phyloP scores from a whole-genome alignment of 2,888 invertebrate genomes.

The Agrotis clavis region DNA sequence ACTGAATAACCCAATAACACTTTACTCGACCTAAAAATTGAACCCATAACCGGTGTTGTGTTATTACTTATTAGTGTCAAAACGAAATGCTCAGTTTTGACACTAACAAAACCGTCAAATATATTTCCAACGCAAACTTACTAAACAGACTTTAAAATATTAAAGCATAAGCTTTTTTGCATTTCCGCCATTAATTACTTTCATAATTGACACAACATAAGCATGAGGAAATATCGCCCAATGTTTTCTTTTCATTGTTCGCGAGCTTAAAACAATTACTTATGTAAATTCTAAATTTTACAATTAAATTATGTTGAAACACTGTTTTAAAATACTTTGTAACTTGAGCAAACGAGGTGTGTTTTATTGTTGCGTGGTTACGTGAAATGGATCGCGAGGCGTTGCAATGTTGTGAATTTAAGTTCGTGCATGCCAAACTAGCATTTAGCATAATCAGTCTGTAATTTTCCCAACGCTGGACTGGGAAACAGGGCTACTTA shows the following conservation, averaged over 20 bases:
- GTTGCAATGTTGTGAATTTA: slow-evolving; percentile 29
- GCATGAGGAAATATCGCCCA: slow-evolving; percentile 6
- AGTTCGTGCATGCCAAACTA: slow-evolving; percentile 16
- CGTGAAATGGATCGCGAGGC: slow-evolving; percentile 28
- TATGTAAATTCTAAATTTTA: slow-evolving; percentile 50
- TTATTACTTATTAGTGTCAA: no score
- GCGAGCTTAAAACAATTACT: slow-evolving; percentile 44
- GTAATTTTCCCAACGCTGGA: neutral
- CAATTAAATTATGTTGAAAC: slow-evolving; percentile 44
- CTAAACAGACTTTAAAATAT: neutral
- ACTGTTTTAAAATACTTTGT: slow-evolving; percentile 43
- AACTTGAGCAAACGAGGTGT: slow-evolving; percentile 29
- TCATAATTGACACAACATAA: slow-evolving; percentile 33
- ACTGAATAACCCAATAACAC: neutral
- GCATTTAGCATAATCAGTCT: neutral
- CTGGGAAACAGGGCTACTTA: no score
- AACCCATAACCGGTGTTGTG: neutral
- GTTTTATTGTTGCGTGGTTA: slow-evolving; percentile 28
- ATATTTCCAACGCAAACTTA: neutral
- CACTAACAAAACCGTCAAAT: neutral
- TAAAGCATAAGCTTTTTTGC: neutral
- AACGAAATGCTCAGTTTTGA: neutral
- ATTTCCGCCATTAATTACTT: slow-evolving; percentile 32
- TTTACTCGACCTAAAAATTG: neutral
- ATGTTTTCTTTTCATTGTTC: slow-evolving; percentile 40